Evolutionary conservation across 2,888 invertebrate genomes (phyloP), one percentile per base, ranked within the genome.

Genomic region (Torymus aiolomorphi): DNA sequence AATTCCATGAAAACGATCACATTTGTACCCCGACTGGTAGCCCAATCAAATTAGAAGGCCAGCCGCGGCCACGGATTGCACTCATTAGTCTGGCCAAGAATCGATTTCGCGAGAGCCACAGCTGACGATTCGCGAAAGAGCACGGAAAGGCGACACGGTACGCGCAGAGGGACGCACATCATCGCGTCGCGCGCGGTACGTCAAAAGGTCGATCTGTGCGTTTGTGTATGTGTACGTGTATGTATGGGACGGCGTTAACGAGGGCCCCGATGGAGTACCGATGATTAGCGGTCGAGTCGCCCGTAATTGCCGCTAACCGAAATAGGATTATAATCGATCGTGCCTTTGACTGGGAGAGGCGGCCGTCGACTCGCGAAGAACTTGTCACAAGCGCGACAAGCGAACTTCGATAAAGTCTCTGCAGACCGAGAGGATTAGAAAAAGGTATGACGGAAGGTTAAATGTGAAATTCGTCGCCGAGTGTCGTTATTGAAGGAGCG

Each of bases 211-310:
- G 20, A 12, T 12, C 5, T 56, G 31, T 49, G 31, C 8, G 20
- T 20, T 20, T 20, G 31, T 8, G 31, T 31, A 3, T 31, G 31
- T 31, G 8, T 31, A 31, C 8, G 2, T 31, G 31, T 31, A 31
- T 31, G 31, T 31, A 3, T 31, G 4, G 31, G 31, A 31, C 31
- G 31, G 31, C 31, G 31, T 31, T 31, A 31, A 31, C 31, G 31
- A 31, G 31, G 31, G 31, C 31, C 31, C 31, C 31, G 66, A 3
- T 24, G 31, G 52, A 70, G 59, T 42, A 31, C 82, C 85, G 85
- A 86, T 88, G 87, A 88, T 88, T 88, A 87, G 87, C 85, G 87
- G 87, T 87, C 85, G 86, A 87, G 86, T 85, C 85, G 84, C 82
- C 83, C 84, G 56, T 72, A 86, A 87, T 87, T 87, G 86, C 86